phyloP scores from a whole-genome alignment of 2,888 invertebrate species.

The Ichneumoninae sp. region DNA sequence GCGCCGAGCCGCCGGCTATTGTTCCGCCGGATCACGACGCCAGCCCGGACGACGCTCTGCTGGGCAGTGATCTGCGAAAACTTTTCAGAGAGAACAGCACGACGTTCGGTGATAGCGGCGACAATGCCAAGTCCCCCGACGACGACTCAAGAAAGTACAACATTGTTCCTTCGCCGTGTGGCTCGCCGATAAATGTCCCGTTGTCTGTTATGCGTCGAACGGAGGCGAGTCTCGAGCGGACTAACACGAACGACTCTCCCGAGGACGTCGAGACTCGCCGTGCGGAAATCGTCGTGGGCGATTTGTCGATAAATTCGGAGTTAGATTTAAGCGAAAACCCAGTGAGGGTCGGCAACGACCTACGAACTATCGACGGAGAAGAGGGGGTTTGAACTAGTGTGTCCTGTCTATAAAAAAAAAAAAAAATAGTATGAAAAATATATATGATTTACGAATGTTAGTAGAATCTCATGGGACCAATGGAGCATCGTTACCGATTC shows the following conservation, averaged over 20 bases:
- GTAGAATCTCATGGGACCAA: conserved; percentile 66
- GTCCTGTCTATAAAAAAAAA: conserved; percentile 26
- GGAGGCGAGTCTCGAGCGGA: conserved; percentile 5
- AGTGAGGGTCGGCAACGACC: conserved; percentile 18
- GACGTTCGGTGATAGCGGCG: conserved; percentile 38
- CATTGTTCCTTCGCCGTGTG: conserved; percentile 60
- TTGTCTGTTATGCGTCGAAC: neutral
- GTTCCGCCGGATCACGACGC: conserved; percentile 71
- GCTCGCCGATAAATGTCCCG: conserved; percentile 66
- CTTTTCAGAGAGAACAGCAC: conserved; percentile 72
- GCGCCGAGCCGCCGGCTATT: conserved; percentile 60
- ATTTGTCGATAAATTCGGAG: conserved; percentile 38
- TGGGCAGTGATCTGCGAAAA: conserved; percentile 73
- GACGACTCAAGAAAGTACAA: conserved; percentile 32
- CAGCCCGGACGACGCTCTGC: conserved; percentile 72
- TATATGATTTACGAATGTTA: conserved; percentile 18
- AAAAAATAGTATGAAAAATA: conserved; percentile 5
- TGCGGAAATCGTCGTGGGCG: neutral
- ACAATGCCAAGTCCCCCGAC: conserved; percentile 38
- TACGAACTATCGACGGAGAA: conserved; percentile 4
- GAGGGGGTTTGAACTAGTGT: conserved; percentile 13
- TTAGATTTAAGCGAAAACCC: conserved; percentile 12
- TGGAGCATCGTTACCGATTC: conserved; percentile 53
- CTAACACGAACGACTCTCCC: conserved; percentile 1
- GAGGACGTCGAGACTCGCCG: conserved; percentile 3